Percentiles rank a stretch among this genome's conserved stretches.
These are phyloP conservation scores for Antheraea yamamai DNA, from an alignment of 2,888 invertebrate genomes.

Conservation along the genomic window DNA sequence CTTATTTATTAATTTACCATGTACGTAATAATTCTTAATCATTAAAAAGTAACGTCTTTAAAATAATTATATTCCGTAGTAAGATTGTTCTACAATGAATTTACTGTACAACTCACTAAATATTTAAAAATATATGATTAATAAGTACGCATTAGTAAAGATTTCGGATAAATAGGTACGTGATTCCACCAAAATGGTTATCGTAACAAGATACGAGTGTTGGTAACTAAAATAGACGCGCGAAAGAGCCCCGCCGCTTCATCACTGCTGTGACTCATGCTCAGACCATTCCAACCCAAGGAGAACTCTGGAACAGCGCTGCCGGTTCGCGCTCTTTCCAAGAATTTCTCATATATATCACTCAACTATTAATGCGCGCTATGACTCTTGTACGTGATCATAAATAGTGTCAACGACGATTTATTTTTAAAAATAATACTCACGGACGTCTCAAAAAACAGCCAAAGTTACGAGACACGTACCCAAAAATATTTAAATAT, in stretches of 20 bases:
- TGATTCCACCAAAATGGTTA: constrained; percentile 61
- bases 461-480: background rate
- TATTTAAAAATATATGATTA: background rate
- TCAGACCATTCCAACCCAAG: constrained; percentile 33
- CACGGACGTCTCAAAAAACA: background rate
- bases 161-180: constrained; percentile 13
- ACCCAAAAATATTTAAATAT: background rate
- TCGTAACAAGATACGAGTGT: constrained; percentile 72
- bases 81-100: background rate
- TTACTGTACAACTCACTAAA: background rate
- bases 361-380: constrained; percentile 33
- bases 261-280: constrained; percentile 47
- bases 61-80: background rate
- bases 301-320: constrained; percentile 37
- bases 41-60: background rate
- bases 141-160: background rate
- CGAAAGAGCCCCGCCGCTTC: constrained; percentile 45
- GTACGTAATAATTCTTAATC: background rate
- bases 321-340: constrained; percentile 33
- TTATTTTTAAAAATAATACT: background rate
- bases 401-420: background rate
- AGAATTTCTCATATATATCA: constrained; percentile 37
- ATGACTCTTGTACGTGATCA: background rate
- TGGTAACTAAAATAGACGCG: constrained; percentile 55
- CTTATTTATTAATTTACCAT: background rate